Base-by-base conservation (phyloP, 2,888 invertebrate genomes). In the Suillia variegata region DNA sequence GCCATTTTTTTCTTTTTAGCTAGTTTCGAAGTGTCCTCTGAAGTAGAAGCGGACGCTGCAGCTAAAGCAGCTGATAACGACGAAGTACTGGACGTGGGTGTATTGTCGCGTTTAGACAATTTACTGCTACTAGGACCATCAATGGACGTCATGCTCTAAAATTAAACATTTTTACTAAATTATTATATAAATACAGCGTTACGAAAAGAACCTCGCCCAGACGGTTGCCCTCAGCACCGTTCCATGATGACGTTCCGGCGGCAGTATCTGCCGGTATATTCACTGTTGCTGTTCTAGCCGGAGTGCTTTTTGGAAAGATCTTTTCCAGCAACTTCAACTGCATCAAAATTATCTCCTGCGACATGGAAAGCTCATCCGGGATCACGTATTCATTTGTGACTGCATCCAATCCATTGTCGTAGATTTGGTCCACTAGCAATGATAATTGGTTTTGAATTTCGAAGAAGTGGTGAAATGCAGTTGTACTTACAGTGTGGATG, bases 401-500 rank as follows among this genome's bases (percentile, higher is more conserved):
- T 0, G 56, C 60, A 54, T 84, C 83, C 1, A 75, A 73, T 53
- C 87, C 85, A 0, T 71, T 71, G 3, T 85, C 83, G 38, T 89
- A 81, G 22, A 89, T 86, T 10, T 85, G 81, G 75, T 89, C 88
- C 78, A 93, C 92, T 92, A 76, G 58, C 34, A 49, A 21, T 6
- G 24, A 26, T 5, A n/a, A 21, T 18, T 3, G 17, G 5, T 5
- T 48, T 13, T n/a, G n/a, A 6, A 48, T 48, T 18, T 48, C 17
- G 4, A 48, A 24, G 6, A 0, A 18, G 10, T 15, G 6, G 22
- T 4, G n/a, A 18, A n/a, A 15, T 21, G 15, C 15, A n/a, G 17
- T 31, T 12, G 15, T 13, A 55, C 71, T 67, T 85, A 93, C 93
- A 85, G 75, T 93, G 91, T 8, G 88, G 86, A 84, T 96, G 96